Percentiles rank a stretch among this genome's conserved stretches.
These are phyloP conservation scores for Cosmopolites sordidus DNA, from an alignment of 2,888 invertebrate species.

Conservation along the genomic window DNA sequence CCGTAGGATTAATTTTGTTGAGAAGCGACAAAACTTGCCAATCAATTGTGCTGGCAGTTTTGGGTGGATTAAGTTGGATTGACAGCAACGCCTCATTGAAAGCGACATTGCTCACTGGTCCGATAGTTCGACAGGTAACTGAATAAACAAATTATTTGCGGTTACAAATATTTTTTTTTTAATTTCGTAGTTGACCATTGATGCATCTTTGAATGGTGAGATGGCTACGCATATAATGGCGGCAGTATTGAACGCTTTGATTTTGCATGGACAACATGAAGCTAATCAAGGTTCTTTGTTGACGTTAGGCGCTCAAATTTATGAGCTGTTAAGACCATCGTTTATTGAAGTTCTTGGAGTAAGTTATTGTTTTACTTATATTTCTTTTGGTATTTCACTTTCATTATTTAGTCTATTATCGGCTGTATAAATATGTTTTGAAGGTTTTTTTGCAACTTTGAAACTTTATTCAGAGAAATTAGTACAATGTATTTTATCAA, in stretches of 20 bases:
- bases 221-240: constrained; percentile 72
- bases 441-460: constrained; percentile 1
- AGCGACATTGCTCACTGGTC: constrained; percentile 63
- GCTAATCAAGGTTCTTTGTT: constrained; percentile 78
- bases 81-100: constrained; percentile 80
- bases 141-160: background rate
- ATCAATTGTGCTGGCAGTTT: constrained; percentile 59
- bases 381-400: too few relatives aligned
- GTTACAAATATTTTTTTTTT: background rate
- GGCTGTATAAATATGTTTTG: background rate
- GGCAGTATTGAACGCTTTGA: constrained; percentile 66
- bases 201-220: constrained; percentile 56
- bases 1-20: constrained; percentile 69
- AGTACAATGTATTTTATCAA: too few relatives aligned
- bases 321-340: constrained; percentile 74
- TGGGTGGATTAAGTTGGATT: constrained; percentile 75
- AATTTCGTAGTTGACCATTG: constrained; percentile 20
- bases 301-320: constrained; percentile 77
- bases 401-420: too few relatives aligned
- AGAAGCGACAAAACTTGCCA: constrained; percentile 62
- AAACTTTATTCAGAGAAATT: too few relatives aligned
- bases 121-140: constrained; percentile 31
- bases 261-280: constrained; percentile 87
- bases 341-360: constrained; percentile 64
- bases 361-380: too few relatives aligned